Evolutionary conservation across 92 coral and sea anemone genomes (phyloP), one percentile per base, ranked within the genome.

Genomic region (Metridium senile): DNA sequence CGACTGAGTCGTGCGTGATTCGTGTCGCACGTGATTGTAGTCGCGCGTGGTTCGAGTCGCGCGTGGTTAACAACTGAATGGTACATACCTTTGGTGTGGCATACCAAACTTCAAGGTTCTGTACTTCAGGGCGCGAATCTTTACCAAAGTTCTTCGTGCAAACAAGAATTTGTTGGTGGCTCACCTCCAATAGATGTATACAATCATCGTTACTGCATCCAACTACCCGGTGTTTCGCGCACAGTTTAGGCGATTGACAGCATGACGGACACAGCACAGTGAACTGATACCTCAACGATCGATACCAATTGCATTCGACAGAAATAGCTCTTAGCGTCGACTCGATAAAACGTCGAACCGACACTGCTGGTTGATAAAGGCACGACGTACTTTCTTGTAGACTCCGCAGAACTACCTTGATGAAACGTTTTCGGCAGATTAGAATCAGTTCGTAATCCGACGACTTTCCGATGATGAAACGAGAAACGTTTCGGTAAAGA

Each of bases 231-330:
- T 85, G 83, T 22, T 71, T 81, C 11, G 57, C 11, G 31, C 79
- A 79, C 18, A 33, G 78, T 31, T 74, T 62, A 32, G 34, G 26
- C 18, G 63, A 47, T 58, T 9, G 58, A 17, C 62, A 22, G 72
- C 92, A 88, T 20, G 89, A 84, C 1, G 92, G 86, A 61, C 92
- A 88, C 21, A 76, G 53, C 63, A 88, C 92, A 59, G 79, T 77
- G 0, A 88, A 51, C 74, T 88, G 75, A 73, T 79, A 84, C 46
- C 73, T 73, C 86, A 88, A 73, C 76, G 71, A 66, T 26, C 89
- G 89, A 39, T 84, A 68, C 62, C 89, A 88, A 16, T 74, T 78
- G 70, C 83, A 88, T 57, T 88, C 92, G 62, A 69, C 74, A 79
- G 92, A 80, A 35, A 88, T 64, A 21, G 61, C 83, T 26, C 52